Base-by-base conservation (phyloP, 2,113 vertebrate genomes). In the Microcebus griseorufus region DNA sequence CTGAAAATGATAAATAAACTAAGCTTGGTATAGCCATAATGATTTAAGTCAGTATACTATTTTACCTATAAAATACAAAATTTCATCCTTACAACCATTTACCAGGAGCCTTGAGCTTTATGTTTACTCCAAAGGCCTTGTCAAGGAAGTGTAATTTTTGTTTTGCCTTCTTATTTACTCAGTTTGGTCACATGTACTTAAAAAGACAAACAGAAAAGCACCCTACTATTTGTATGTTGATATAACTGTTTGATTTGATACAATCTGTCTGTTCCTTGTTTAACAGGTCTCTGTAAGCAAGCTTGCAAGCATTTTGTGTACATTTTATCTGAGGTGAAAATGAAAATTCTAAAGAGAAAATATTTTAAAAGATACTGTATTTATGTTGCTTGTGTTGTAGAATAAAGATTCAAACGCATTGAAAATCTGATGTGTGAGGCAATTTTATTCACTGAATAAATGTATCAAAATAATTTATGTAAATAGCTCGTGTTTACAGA, bases 341-440 rank as follows among this genome's bases (percentile, higher is more conserved):
- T 96, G 90, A 98, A 95, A 97, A 98, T 98, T 98, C 98, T 99
- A 98, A 99, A 98, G 98, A 98, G 96, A 98, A 98, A 98, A 98
- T 99, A 99, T 99, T 99, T 99, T 99, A 98, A 98, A 98, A 98
- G 92, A 98, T 98, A 98, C 9, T 98, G 97, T 97, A 98, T 99
- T 99, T 99, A 99, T 99, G 99, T 99, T 98, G 98, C 98, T 97
- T 98, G 99, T 99, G 98, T 99, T 99, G 98, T 99, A 99, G 98
- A 99, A 99, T 99, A 99, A 99, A 99, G 97, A 97, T 88, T 97
- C 92, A 98, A 97, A 97, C 98, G 97, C 96, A 98, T 98, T n/a
- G 88, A 95, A 93, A 89, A 79, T 96, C 51, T 85, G 51, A 37
- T 60, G 23, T 79, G 72, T 89, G 84, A 64, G 87, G 73, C 2